Conservation (phyloP, 2,113 vertebrate genomes). For the Corythornis madagascariensis region DNA sequence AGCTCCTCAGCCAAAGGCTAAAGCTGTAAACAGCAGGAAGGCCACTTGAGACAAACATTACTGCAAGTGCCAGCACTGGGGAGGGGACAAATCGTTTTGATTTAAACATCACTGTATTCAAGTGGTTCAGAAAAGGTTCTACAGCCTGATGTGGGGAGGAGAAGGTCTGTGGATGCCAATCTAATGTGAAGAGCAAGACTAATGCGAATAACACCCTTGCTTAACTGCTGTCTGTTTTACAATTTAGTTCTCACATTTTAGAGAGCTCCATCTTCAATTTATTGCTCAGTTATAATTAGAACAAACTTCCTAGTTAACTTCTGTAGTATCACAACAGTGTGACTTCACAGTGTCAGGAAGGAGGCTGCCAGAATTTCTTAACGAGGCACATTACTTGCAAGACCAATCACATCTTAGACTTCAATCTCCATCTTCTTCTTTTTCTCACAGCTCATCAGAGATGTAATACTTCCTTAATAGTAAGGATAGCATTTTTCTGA, state of each 20-base stretch:
- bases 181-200: neutral
- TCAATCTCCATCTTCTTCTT: neutral
- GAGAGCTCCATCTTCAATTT: neutral
- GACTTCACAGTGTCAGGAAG: neutral
- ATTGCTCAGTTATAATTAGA: neutral
- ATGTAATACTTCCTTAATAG: neutral
- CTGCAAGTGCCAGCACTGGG: neutral
- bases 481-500: neutral
- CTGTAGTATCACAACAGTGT: conserved; percentile 11
- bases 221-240: neutral
- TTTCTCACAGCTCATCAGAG: neutral
- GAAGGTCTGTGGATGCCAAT: neutral
- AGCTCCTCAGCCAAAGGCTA: neutral
- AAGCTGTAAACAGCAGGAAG: neutral
- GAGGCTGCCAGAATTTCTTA: conserved; percentile 24
- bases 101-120: neutral
- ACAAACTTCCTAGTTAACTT: conserved; percentile 10
- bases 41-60: neutral
- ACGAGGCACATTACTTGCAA: neutral
- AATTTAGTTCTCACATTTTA: neutral
- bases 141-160: neutral
- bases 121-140: neutral
- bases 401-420: neutral
- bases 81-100: neutral
- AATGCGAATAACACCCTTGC: neutral